Conservation (phyloP, 2,888 invertebrate species). For the Boloria euphrosyne region DNA sequence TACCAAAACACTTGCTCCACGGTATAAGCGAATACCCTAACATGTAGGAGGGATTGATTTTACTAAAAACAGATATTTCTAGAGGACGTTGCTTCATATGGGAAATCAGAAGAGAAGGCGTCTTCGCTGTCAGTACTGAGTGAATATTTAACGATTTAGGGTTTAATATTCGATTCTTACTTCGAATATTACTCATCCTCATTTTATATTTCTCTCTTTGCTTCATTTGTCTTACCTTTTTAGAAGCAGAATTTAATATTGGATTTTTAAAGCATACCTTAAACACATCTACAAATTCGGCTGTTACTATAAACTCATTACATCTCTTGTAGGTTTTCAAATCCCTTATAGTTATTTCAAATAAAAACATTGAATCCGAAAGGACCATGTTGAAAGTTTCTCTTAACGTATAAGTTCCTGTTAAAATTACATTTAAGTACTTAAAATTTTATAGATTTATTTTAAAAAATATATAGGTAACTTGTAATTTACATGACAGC, state of each 20-base stretch:
- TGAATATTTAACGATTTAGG: constrained; percentile 45
- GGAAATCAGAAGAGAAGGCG: constrained; percentile 49
- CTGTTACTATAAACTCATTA: constrained; percentile 54
- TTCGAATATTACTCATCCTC: constrained; percentile 37
- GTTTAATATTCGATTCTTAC: constrained; percentile 37
- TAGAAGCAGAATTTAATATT: constrained; percentile 39
- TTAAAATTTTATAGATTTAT: constrained; percentile 40
- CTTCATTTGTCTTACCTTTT: constrained; percentile 40
- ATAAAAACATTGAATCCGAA: constrained; percentile 69
- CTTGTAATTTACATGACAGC: constrained; percentile 54
- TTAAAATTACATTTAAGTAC: constrained; percentile 36
- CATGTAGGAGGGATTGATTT: constrained; percentile 45
- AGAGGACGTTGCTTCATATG: constrained; percentile 62
- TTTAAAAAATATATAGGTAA: constrained; percentile 34
- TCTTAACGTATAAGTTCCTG: constrained; percentile 27
- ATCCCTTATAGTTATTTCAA: constrained; percentile 62
- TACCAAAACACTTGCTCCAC: constrained; percentile 56
- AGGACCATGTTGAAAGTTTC: constrained; percentile 54
- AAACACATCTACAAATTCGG: constrained; percentile 65
- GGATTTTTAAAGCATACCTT: constrained; percentile 56
- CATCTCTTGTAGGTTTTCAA: constrained; percentile 53
- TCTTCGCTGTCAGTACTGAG: constrained; percentile 52
- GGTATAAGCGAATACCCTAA: constrained; percentile 58
- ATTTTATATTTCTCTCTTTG: constrained; percentile 46
- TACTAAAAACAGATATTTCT: constrained; percentile 57